These are phyloP conservation scores for Bombus difficillimus DNA, from an alignment of 1,140 invertebrate genomes.

Conservation along the genomic window DNA sequence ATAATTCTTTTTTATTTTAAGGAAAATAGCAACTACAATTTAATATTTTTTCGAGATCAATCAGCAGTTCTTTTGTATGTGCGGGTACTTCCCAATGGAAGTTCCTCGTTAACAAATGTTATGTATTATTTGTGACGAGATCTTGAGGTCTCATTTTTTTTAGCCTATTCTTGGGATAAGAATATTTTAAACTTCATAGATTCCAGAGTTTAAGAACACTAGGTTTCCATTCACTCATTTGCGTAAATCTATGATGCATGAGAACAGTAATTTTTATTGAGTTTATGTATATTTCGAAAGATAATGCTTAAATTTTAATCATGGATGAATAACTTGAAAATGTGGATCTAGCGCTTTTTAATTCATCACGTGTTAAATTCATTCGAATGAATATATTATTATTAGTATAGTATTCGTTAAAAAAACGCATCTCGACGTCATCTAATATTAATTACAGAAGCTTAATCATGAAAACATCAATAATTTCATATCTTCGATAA, in stretches of 20 bases:
- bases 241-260: neutral
- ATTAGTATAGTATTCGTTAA: neutral
- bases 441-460: neutral
- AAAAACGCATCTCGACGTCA: neutral
- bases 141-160: no score
- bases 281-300: neutral
- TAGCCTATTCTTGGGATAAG: neutral
- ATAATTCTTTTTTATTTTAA: neutral
- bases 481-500: neutral
- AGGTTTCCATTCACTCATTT: neutral
- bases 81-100: no score
- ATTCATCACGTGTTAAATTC: neutral
- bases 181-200: neutral
- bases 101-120: neutral
- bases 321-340: neutral
- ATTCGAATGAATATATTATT: neutral
- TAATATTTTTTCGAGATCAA: no score
- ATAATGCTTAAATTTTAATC: neutral
- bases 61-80: no score
- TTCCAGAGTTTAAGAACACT: neutral
- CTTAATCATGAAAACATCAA: neutral
- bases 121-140: no score
- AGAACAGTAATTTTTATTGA: neutral
- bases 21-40: no score
- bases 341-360: neutral